Evolutionary conservation across 2,888 invertebrate species (phyloP).

Genomic region (Xestia ashworthii): DNA sequence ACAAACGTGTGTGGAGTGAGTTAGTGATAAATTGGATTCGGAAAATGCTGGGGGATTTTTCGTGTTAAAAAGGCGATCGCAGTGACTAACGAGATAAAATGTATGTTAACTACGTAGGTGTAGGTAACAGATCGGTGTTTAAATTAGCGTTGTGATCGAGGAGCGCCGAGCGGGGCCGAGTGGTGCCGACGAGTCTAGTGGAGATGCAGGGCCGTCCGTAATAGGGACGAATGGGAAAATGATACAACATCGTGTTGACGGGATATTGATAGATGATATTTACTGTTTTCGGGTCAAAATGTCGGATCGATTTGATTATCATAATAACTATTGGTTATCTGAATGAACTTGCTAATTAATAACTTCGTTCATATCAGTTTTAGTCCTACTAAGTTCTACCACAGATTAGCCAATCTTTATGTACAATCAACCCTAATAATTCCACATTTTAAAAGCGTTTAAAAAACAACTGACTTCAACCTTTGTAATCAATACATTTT

Average conservation of each 20-base stretch:
- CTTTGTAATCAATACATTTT: slow-evolving; percentile 18
- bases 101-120: slow-evolving; percentile 45
- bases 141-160: slow-evolving; percentile 58
- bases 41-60: slow-evolving; percentile 53
- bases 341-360: background rate
- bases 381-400: background rate
- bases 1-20: slow-evolving; percentile 53
- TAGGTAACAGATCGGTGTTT: slow-evolving; percentile 52
- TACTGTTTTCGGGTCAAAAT: background rate
- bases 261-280: slow-evolving; percentile 7
- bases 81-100: slow-evolving; percentile 45
- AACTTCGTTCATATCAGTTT: background rate
- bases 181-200: slow-evolving; percentile 48
- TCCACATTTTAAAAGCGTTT: background rate
- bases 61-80: slow-evolving; percentile 27
- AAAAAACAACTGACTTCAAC: background rate
- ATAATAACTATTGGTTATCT: background rate
- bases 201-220: slow-evolving; percentile 25
- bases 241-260: slow-evolving; percentile 30
- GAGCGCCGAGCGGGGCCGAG: slow-evolving; percentile 25
- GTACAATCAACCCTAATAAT: background rate
- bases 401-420: background rate
- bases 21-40: slow-evolving; percentile 61
- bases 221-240: slow-evolving; percentile 26
- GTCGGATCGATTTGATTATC: background rate